A percentile compares a stretch with the other conserved stretches of the same genome.
Conservation (phyloP, 37 sponge, comb jelly and placozoan genomes). For the Geodia barretti region DNA sequence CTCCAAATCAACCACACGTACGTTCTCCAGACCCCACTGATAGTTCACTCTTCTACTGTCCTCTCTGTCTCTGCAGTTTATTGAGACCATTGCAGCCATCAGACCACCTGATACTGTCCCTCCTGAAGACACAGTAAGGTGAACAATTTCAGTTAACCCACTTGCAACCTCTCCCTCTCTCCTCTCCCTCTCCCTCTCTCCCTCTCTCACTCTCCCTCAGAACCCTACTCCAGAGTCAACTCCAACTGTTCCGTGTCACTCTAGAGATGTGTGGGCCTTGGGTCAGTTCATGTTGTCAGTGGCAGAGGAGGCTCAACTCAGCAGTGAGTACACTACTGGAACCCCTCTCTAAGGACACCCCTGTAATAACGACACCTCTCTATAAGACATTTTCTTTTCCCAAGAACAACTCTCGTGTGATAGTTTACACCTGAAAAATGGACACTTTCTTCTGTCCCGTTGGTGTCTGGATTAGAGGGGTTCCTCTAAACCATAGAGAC, state of each 20-base stretch:
- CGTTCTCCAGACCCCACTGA: not conserved
- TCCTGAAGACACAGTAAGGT: slow-evolving; percentile 70
- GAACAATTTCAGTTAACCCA: not conserved
- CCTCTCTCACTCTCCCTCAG: not conserved
- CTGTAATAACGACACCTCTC: too few relatives aligned
- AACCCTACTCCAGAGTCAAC: not conserved
- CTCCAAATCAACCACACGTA: slow-evolving; percentile 14
- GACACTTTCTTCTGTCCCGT: too few relatives aligned
- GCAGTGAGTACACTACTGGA: not conserved
- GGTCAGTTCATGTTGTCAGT: slow-evolving; percentile 53
- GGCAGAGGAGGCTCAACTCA: slow-evolving; percentile 22
- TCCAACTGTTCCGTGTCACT: slow-evolving; percentile 16
- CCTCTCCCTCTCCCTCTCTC: not conserved
- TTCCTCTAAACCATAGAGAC: too few relatives aligned
- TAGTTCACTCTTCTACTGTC: slow-evolving; percentile 20
- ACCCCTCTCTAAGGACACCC: not conserved
- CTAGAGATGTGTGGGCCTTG: slow-evolving; percentile 71
- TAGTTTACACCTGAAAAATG: too few relatives aligned
- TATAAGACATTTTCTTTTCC: too few relatives aligned
- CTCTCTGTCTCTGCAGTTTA: slow-evolving; percentile 15
- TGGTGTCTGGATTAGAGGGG: too few relatives aligned
- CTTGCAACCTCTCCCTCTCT: not conserved
- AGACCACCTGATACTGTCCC: slow-evolving; percentile 32
- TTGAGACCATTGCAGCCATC: not conserved
- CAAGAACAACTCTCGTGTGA: too few relatives aligned